phyloP scores from a whole-genome alignment of 2,888 invertebrate genomes.

The Pogonocherus hispidulus region DNA sequence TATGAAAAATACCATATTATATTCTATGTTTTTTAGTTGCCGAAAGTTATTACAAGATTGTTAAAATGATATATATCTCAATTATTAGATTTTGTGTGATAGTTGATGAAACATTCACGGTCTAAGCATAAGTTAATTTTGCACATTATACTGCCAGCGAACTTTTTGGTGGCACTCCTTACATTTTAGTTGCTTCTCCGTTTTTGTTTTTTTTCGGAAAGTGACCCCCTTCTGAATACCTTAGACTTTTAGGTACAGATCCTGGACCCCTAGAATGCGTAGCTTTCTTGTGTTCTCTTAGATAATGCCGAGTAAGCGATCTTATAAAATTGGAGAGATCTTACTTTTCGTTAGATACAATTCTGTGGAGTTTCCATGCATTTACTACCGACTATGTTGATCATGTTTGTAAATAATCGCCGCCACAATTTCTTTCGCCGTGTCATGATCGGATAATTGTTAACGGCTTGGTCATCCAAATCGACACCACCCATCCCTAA shows the following conservation, averaged over 20 bases:
- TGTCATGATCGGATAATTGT: slow-evolving; percentile 30
- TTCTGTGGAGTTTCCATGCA: slow-evolving; percentile 14
- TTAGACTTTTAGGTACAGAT: neutral
- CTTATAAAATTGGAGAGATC: neutral
- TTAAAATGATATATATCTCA: too few species aligned
- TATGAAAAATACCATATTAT: too few species aligned
- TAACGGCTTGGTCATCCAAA: slow-evolving; percentile 33
- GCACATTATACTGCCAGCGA: too few species aligned
- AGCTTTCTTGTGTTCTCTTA: neutral
- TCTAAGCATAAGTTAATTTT: too few species aligned
- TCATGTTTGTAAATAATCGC: slow-evolving; percentile 20
- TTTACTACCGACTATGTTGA: slow-evolving; percentile 12
- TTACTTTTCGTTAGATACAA: slow-evolving; percentile 3
- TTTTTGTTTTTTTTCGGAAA: neutral
- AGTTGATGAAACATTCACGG: too few species aligned
- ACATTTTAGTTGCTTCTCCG: neutral
- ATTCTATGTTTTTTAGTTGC: too few species aligned
- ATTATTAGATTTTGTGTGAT: too few species aligned
- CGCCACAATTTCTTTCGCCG: slow-evolving; percentile 27
- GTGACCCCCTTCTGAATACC: neutral
- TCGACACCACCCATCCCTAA: slow-evolving; percentile 36
- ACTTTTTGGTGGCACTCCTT: too few species aligned
- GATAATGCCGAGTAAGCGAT: neutral
- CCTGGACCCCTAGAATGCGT: neutral
- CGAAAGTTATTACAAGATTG: too few species aligned